Base-by-base conservation (phyloP, 2,797 vertebrate genomes). In the Muscicapa comitata region DNA sequence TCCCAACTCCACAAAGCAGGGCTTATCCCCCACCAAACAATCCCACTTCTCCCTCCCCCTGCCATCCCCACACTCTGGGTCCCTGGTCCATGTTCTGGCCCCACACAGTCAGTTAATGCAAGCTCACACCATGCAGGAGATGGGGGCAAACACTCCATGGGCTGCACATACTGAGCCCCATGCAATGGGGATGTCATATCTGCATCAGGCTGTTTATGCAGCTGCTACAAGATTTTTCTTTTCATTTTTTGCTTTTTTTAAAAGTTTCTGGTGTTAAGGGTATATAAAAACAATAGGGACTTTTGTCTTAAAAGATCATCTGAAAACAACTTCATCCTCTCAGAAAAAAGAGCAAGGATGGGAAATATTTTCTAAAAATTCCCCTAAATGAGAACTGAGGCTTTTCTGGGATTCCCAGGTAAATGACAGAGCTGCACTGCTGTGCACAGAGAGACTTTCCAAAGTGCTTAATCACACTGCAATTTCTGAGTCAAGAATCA, bases 361-460 rank as follows among this genome's bases (percentile, higher is more conserved):
- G 59, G 48, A 86, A 94, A 80, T 53, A 53, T 11, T 43, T 82
- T 50, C 54, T 21, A 11, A 59, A 95, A 96, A 66, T 92, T 94
- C 86, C 88, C 86, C 88, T 73, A 71, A 90, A 73, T 50, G 15
- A 84, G 29, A 81, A 88, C 33, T 67, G 71, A 94, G 28, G 55
- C 33, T 85, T 93, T 90, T 88, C 63, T 78, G 88, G 61, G 91
- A 89, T 89, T 95, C 65, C 74, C 67, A 93, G 90, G 86, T 87
- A 89, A 91, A 76, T 33, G 58, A 50, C 70, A 84, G 45, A 90
- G 65, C 57, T 83, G 59, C 19, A 13, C 33, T 67, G 72, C 55
- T 70, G 51, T 16, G 10, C 50, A 59, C 42, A 67, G 45, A 0
- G 2, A 76, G 33, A 25, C 38, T 61, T 72, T 75, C 51, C 58